Base-by-base conservation (phyloP, 2,113 vertebrate genomes). In the Rhinolophus ferrumequinum region DNA sequence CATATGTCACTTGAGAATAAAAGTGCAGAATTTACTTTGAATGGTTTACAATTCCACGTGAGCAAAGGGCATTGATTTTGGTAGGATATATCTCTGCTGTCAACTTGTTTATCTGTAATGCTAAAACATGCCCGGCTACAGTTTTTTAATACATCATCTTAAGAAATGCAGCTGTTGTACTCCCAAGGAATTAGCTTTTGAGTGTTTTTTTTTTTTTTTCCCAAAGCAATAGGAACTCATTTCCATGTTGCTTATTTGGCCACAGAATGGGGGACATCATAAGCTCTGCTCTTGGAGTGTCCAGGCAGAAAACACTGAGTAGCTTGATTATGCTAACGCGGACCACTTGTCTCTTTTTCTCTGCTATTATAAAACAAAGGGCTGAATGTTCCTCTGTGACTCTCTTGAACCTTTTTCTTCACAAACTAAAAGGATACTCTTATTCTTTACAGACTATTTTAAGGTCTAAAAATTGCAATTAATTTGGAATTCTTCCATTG, bases 261-360 rank as follows among this genome's bases (percentile, higher is more conserved):
- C 21, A 33, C 9, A 13, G 33, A 83, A 52, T 26, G 70, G 56
- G 44, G 11, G 12, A 38, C 66, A 56, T 88, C 66, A 5, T 58
- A 64, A 80, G 56, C 58, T 54, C 21, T 72, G 38, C 15, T 73
- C 85, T 92, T 44, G 5, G 41, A 75, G 28, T 13, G 2, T 11
- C 30, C 76, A 88, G 81, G 64, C 56, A 69, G 86, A 96, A 92
- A 80, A 88, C 58, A 62, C 62, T 73, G 77, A 75, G 64, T 0
- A 1, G 4, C 30, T 52, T 41, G 70, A 90, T 88, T 35, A 41
- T 86, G 77, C 66, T 77, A 76, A 69, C 70, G 58, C 22, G n/a
- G 89, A 88, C 76, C 82, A 35, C n/a, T 88, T 93, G 35, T 94
- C 80, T 92, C 62, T 75, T 82, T 95, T 84, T 72, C 60, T 83